These are phyloP conservation scores for Aurelia aurita DNA, from an alignment of 30 jellyfish, hydroid and myxozoan genomes.

Conservation along the genomic window DNA sequence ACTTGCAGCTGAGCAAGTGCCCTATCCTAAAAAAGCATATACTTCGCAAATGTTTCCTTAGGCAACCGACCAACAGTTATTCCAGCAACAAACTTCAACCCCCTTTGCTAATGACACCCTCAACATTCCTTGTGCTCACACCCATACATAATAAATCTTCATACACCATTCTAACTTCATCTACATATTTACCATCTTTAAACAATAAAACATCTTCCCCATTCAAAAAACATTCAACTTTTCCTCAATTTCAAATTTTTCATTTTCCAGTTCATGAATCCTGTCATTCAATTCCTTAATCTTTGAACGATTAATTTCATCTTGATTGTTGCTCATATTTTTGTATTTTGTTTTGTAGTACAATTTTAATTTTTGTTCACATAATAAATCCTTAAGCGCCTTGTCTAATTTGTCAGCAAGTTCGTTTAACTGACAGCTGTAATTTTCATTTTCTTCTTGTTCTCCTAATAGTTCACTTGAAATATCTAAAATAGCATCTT, in stretches of 20 bases:
- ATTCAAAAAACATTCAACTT: neutral
- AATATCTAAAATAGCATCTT: neutral
- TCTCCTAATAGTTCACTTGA: neutral
- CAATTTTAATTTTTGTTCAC: slow-evolving; percentile 1
- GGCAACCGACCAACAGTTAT: neutral
- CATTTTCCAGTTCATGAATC: slow-evolving; percentile 3
- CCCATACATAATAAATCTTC: neutral
- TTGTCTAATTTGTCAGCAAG: neutral
- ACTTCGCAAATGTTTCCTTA: neutral
- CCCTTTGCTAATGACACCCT: neutral
- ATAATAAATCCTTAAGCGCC: neutral
- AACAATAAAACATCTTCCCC: neutral
- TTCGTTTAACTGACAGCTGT: neutral
- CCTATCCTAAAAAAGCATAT: neutral
- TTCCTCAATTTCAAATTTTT: slow-evolving; percentile 13
- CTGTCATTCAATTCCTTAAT: slow-evolving; percentile 12
- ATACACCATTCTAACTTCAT: neutral
- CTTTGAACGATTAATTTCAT: neutral
- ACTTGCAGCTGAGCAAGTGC: neutral
- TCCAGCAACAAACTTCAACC: neutral
- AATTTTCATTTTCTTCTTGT: neutral
- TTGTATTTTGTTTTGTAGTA: too few species aligned
- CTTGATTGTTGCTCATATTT: too few species aligned
- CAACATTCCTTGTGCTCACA: too few species aligned
- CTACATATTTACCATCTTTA: neutral